phyloP scores from a whole-genome alignment of 2,797 vertebrate species.

The Coracias cyanogaster region DNA sequence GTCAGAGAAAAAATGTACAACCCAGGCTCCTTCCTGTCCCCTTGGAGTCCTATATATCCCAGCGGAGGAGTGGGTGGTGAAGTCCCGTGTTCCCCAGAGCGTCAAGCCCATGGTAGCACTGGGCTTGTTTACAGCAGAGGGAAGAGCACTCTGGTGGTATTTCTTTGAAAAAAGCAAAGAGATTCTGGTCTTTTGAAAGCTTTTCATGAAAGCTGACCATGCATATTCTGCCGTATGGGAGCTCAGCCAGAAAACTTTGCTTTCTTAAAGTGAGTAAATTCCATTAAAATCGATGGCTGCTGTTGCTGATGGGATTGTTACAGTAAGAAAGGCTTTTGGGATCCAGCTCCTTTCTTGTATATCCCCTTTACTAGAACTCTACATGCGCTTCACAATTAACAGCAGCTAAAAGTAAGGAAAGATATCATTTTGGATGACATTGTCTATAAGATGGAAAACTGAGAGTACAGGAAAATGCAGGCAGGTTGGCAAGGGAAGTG shows the following conservation, averaged over 20 bases:
- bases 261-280: neutral
- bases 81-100: neutral
- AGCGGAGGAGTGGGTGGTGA: neutral
- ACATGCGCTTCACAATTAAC: neutral
- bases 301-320: neutral
- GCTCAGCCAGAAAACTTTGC: neutral
- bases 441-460: neutral
- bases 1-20: neutral
- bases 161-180: neutral
- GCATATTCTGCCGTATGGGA: neutral
- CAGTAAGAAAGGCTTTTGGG: neutral
- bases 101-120: neutral
- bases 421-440: neutral
- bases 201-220: neutral
- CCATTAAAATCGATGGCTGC: neutral
- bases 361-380: neutral
- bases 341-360: neutral
- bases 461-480: neutral
- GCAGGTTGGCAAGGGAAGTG: neutral
- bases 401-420: neutral
- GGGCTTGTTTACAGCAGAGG: fast-evolving
- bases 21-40: neutral
- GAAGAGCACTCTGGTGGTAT: neutral
- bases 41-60: neutral
- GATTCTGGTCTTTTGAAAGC: neutral